These are phyloP conservation scores for Uropetala carovei DNA, from an alignment of 2,888 invertebrate species.

Conservation along the genomic window DNA sequence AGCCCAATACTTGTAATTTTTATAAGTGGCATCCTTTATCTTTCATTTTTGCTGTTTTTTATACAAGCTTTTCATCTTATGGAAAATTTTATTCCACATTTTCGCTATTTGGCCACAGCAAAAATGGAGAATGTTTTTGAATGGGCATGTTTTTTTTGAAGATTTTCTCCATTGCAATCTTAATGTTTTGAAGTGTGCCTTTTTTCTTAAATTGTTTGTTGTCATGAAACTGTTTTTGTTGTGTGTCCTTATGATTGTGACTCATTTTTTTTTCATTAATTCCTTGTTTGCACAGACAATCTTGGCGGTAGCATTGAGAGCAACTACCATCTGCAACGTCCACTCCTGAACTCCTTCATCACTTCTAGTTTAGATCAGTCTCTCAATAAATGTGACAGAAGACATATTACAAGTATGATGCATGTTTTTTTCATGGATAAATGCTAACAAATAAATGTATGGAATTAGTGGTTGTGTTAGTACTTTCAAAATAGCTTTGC, in stretches of 20 bases:
- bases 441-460: constrained; percentile 21
- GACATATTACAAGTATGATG: constrained; percentile 64
- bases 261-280: constrained; percentile 60
- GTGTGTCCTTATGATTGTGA: constrained; percentile 51
- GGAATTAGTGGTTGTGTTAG: too few relatives aligned
- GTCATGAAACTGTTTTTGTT: constrained; percentile 43
- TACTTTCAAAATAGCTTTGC: too few relatives aligned
- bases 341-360: constrained; percentile 65
- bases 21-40: neutral
- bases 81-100: constrained; percentile 12
- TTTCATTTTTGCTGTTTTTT: constrained; percentile 45
- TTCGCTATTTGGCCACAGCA: constrained; percentile 48
- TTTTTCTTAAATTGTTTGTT: constrained; percentile 41
- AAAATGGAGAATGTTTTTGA: constrained; percentile 57
- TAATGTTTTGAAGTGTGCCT: constrained; percentile 47
- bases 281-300: constrained; percentile 64
- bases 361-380: constrained; percentile 65
- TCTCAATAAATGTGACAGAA: constrained; percentile 65
- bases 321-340: constrained; percentile 64
- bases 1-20: constrained; percentile 41
- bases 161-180: constrained; percentile 16
- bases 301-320: constrained; percentile 63
- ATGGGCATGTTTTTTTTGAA: constrained; percentile 59
- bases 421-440: constrained; percentile 60
- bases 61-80: neutral